phyloP scores from a whole-genome alignment of 92 coral and sea anemone genomes.

The Epizoanthus stellaris region DNA sequence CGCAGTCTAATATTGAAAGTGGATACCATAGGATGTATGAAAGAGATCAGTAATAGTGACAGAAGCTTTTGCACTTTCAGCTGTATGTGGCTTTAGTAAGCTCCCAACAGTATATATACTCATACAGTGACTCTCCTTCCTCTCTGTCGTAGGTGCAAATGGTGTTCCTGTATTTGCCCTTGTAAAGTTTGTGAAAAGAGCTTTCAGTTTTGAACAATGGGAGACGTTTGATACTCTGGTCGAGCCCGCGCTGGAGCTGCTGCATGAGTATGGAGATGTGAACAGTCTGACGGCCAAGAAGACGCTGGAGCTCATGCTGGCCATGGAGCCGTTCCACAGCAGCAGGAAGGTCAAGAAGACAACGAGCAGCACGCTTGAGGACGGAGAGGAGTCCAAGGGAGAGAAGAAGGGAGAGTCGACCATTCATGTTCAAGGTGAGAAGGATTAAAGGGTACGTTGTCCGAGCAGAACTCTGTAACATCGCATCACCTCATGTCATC shows the following conservation, averaged over 20 bases:
- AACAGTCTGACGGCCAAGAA: constrained; percentile 74
- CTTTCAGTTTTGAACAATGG: constrained; percentile 96
- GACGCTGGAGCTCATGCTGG: constrained; percentile 85
- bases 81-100: background rate
- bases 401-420: constrained; percentile 31
- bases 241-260: constrained; percentile 72
- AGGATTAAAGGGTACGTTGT: background rate
- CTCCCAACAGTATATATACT: background rate
- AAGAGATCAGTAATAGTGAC: no score
- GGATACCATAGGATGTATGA: no score
- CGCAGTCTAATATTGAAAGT: no score
- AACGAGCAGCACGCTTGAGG: constrained; percentile 45
- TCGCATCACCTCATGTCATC: no score
- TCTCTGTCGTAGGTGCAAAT: constrained; percentile 63
- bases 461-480: no score
- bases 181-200: constrained; percentile 89
- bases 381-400: constrained; percentile 41
- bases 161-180: constrained; percentile 90
- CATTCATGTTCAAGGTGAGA: constrained; percentile 54
- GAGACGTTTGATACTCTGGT: constrained; percentile 79
- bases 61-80: no score
- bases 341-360: constrained; percentile 79
- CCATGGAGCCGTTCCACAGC: constrained; percentile 87
- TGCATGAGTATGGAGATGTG: constrained; percentile 56
- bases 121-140: no score